phyloP scores from a whole-genome alignment of 2,797 vertebrate genomes.

The Rhinella marina region DNA sequence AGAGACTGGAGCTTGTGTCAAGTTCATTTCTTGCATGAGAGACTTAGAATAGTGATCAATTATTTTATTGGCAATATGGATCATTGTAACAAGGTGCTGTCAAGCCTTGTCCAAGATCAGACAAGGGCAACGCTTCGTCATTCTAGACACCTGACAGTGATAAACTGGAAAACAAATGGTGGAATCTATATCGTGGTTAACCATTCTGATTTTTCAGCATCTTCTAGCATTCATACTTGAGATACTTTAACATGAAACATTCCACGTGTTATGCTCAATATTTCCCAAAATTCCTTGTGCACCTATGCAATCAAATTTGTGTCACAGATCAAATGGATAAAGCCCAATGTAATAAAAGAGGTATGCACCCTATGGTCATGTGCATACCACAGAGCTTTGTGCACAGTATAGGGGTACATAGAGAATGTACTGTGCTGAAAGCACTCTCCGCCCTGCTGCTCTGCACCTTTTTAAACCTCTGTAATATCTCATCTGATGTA shows the following conservation, averaged over 20 bases:
- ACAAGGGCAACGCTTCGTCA: conserved; percentile 41
- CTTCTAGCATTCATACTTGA: neutral
- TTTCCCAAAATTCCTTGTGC: neutral
- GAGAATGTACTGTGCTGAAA: too few relatives aligned
- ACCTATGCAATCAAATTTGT: neutral
- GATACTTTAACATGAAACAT: neutral
- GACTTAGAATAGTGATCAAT: conserved; percentile 16
- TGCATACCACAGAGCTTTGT: too few relatives aligned
- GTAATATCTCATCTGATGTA: too few relatives aligned
- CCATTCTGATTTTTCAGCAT: conserved; percentile 6
- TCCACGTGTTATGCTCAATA: neutral
- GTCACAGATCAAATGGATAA: neutral
- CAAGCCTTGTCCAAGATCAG: conserved; percentile 37
- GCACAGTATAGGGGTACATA: too few relatives aligned
- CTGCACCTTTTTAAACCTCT: too few relatives aligned
- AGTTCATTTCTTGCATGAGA: neutral
- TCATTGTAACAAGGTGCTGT: conserved; percentile 49
- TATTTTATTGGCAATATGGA: neutral
- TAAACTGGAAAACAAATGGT: conserved; percentile 42
- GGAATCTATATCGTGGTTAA: neutral
- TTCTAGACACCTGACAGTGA: conserved; percentile 41
- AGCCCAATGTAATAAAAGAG: neutral
- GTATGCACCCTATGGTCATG: too few relatives aligned
- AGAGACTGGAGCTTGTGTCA: neutral
- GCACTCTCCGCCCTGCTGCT: too few relatives aligned